Conservation (phyloP, 2,797 vertebrate genomes). For the Leptodactylus fallax region DNA sequence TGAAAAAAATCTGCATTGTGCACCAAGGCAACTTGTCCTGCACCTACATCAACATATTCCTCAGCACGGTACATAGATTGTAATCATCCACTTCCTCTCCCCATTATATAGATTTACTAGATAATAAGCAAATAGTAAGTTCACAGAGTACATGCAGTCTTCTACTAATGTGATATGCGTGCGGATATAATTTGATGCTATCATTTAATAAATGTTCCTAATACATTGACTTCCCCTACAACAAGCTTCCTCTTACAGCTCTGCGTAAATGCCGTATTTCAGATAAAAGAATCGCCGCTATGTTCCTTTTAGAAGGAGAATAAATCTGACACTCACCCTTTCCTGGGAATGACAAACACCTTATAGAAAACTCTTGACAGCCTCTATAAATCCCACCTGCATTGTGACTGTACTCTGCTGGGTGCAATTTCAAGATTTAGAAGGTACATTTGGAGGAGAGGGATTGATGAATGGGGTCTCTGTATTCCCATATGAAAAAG, state of each 20-base stretch:
- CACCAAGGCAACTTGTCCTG: too few relatives aligned
- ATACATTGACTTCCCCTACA: neutral
- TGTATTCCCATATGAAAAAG: slow-evolving; percentile 12
- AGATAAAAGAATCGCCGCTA: neutral
- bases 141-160: neutral
- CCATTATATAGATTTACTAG: too few relatives aligned
- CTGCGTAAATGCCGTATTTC: neutral
- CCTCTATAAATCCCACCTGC: slow-evolving; percentile 20
- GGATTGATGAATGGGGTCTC: slow-evolving; percentile 18
- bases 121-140: neutral
- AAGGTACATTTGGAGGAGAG: slow-evolving; percentile 15
- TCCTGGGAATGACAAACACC: slow-evolving; percentile 6
- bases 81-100: too few relatives aligned
- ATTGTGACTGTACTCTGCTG: slow-evolving; percentile 18
- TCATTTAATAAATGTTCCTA: neutral
- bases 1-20: too few relatives aligned
- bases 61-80: too few relatives aligned
- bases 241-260: neutral
- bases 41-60: too few relatives aligned
- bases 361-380: slow-evolving; percentile 5
- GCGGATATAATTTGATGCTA: neutral
- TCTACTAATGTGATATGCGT: neutral
- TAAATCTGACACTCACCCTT: slow-evolving; percentile 9
- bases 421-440: slow-evolving; percentile 31
- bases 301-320: neutral